A percentile compares a stretch with the other conserved stretches of the same genome.
phyloP scores from a whole-genome alignment of 2,113 vertebrate genomes.

The Coregonus clupeaformis region DNA sequence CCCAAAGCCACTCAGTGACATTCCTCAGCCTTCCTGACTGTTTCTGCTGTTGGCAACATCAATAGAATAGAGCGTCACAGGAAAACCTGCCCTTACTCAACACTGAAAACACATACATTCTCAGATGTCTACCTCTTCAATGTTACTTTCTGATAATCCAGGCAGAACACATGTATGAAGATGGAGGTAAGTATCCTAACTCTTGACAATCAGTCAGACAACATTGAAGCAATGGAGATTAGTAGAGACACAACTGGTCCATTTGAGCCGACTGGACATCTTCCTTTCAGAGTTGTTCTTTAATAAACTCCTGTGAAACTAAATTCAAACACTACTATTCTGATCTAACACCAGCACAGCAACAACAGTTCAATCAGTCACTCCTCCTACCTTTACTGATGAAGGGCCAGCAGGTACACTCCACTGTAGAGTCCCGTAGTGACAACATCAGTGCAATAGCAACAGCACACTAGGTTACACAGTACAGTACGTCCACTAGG shows the following conservation, averaged over 20 bases:
- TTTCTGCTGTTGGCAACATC: not conserved
- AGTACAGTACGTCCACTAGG: no score
- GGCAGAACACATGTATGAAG: no score
- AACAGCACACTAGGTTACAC: not conserved
- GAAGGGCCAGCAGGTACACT: slow-evolving; percentile 55
- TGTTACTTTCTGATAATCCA: no score
- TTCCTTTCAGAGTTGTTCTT: no score
- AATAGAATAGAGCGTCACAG: not conserved
- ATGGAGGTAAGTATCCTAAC: no score
- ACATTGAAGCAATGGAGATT: no score
- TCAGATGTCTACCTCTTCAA: not conserved
- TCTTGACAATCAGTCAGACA: no score
- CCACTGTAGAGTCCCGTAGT: slow-evolving; percentile 25
- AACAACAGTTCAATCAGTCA: not conserved
- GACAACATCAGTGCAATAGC: slow-evolving; percentile 22
- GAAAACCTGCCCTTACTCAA: not conserved
- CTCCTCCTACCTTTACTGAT: slow-evolving; percentile 48
- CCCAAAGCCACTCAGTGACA: not conserved
- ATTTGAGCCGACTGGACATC: no score
- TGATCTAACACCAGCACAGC: not conserved
- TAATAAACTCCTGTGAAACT: no score
- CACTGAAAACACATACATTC: not conserved
- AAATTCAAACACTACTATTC: not conserved
- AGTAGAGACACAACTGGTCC: no score
- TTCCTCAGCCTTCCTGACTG: not conserved